Conservation (phyloP, 2,797 vertebrate species). For the Sebastes matsubarae region DNA sequence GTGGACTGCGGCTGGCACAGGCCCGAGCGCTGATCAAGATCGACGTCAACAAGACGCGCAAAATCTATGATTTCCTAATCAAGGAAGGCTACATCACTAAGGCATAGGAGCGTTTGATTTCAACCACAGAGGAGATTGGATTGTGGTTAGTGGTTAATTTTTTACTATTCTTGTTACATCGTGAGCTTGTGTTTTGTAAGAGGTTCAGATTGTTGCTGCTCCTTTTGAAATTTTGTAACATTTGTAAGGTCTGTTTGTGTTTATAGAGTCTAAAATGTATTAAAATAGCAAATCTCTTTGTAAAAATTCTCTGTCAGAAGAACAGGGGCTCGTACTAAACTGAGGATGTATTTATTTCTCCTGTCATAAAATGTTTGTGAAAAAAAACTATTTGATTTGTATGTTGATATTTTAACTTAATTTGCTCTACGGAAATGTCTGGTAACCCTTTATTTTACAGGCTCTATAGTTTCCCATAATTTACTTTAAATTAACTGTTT, state of each 20-base stretch:
- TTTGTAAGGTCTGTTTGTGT: constrained; percentile 25
- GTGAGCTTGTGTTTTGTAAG: constrained; percentile 19
- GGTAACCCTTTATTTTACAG: neutral
- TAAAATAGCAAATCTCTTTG: constrained; percentile 36
- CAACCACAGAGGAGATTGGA: neutral
- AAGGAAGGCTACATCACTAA: constrained; percentile 97
- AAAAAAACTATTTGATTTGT: neutral
- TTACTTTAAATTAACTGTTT: neutral
- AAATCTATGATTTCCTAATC: constrained; percentile 99
- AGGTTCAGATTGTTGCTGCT: constrained; percentile 37
- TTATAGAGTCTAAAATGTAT: constrained; percentile 25
- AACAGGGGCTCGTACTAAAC: constrained; percentile 16
- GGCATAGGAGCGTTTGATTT: constrained; percentile 74
- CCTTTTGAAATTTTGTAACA: constrained; percentile 32
- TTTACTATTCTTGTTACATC: constrained; percentile 5
- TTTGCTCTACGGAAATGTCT: neutral
- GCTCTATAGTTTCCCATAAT: neutral
- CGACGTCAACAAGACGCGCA: constrained; percentile 98
- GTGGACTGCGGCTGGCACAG: constrained; percentile 94
- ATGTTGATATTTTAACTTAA: neutral
- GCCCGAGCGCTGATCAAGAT: constrained; percentile 98
- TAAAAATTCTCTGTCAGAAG: constrained; percentile 26
- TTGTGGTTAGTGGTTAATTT: neutral
- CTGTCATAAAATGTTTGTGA: constrained; percentile 45
- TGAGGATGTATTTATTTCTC: constrained; percentile 56